phyloP scores from a whole-genome alignment of 2,113 vertebrate species.

The Lepus timidus region DNA sequence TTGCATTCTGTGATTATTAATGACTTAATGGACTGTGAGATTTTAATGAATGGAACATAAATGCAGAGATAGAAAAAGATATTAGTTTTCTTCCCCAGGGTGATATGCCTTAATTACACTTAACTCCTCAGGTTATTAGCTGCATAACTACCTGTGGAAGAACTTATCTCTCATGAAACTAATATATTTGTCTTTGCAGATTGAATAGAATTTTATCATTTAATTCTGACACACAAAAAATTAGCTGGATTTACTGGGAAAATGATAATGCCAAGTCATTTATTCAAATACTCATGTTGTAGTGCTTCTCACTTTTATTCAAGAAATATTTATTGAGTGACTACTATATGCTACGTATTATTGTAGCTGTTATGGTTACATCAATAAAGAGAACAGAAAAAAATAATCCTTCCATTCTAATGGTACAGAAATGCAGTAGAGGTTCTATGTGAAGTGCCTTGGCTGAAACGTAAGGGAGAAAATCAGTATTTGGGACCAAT shows the following conservation, averaged over 20 bases:
- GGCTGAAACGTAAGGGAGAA: background rate
- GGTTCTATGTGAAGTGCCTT: background rate
- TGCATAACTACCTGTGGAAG: constrained; percentile 72
- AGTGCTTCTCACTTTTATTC: background rate
- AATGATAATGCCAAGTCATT: background rate
- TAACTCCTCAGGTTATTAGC: constrained; percentile 79
- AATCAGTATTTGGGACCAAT: background rate
- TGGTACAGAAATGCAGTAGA: background rate
- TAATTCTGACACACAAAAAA: constrained; percentile 51
- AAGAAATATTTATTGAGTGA: background rate
- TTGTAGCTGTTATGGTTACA: background rate
- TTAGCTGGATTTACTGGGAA: constrained; percentile 3
- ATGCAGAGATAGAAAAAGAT: constrained; percentile 38
- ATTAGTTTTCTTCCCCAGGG: constrained; percentile 13
- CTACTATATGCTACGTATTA: background rate
- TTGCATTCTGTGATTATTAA: constrained; percentile 76
- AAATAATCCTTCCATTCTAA: background rate
- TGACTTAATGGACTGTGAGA: constrained; percentile 74
- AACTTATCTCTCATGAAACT: constrained; percentile 56
- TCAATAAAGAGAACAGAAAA: background rate
- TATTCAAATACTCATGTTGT: background rate
- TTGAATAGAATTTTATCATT: constrained; percentile 66
- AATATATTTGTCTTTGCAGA: constrained; percentile 75
- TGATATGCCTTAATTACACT: constrained; percentile 81
- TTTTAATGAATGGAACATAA: constrained; percentile 82